These are phyloP conservation scores for Syngnathus scovelli DNA, from an alignment of 2,113 vertebrate species.

Conservation along the genomic window DNA sequence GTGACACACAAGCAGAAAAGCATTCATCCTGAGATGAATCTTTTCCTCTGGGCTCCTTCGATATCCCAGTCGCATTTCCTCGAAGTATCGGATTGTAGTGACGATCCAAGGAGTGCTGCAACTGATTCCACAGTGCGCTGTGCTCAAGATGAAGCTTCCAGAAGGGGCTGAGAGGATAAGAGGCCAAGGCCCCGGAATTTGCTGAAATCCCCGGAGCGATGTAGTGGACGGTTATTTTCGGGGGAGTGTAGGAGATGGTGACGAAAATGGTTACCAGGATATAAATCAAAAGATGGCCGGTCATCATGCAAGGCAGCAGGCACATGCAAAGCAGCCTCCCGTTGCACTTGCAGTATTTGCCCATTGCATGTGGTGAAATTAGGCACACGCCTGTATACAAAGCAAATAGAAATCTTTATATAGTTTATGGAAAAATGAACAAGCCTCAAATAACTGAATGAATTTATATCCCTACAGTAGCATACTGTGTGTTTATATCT, in stretches of 20 bases:
- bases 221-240: conserved; percentile 63
- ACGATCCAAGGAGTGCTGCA: conserved; percentile 70
- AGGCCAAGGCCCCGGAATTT: conserved; percentile 48
- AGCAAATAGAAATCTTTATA: not conserved
- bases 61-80: conserved; percentile 37
- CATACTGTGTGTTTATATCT: conserved; percentile 10
- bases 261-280: conserved; percentile 70
- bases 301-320: conserved; percentile 74
- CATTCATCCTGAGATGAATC: conserved; percentile 10
- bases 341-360: conserved; percentile 66
- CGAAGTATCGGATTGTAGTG: conserved; percentile 66
- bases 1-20: conserved; percentile 37
- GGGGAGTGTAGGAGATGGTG: conserved; percentile 67
- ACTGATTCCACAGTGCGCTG: conserved; percentile 69
- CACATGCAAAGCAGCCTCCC: conserved; percentile 70
- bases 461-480: not conserved
- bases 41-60: conserved; percentile 12
- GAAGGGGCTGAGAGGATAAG: conserved; percentile 65
- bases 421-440: not conserved
- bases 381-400: conserved; percentile 29
- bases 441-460: not conserved
- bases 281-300: conserved; percentile 71
- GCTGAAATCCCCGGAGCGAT: conserved; percentile 60
- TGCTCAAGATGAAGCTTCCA: conserved; percentile 70
- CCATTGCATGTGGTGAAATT: conserved; percentile 52